phyloP scores from a whole-genome alignment of 2,113 vertebrate species.

The Chitala chitala region DNA sequence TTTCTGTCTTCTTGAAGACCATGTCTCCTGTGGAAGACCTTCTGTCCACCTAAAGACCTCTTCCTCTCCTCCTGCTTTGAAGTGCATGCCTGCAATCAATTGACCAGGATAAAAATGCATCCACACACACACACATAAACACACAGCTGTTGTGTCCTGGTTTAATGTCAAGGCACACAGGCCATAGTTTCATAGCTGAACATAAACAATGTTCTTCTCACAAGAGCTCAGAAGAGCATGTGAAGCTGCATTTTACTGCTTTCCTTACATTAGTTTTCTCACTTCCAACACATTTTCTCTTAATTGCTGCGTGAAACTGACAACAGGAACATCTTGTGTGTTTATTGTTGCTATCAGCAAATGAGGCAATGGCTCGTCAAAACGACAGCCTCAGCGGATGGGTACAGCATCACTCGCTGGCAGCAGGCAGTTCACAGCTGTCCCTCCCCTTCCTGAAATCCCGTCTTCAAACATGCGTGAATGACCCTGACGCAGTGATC shows the following conservation, averaged over 20 bases:
- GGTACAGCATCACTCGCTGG: not conserved
- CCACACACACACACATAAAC: too few relatives aligned
- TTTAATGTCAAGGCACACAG: not conserved
- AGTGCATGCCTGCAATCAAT: too few relatives aligned
- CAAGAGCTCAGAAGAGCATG: not conserved
- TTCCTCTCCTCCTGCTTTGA: too few relatives aligned
- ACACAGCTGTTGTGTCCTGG: conserved; percentile 1
- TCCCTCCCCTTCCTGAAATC: too few relatives aligned
- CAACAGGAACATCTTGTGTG: conserved; percentile 6
- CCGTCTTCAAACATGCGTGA: too few relatives aligned
- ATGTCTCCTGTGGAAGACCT: too few relatives aligned
- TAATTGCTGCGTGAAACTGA: conserved; percentile 12
- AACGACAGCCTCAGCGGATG: not conserved
- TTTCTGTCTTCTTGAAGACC: too few relatives aligned
- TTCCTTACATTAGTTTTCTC: too few relatives aligned
- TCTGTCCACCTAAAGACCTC: too few relatives aligned
- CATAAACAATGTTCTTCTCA: not conserved
- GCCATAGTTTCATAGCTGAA: not conserved
- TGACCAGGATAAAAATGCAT: too few relatives aligned
- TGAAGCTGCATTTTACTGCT: not conserved
- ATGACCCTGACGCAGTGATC: too few relatives aligned
- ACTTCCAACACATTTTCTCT: not conserved
- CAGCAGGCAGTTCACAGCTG: not conserved
- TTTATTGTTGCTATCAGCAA: not conserved
- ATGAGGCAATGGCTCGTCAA: not conserved